phyloP scores from a whole-genome alignment of 2,888 invertebrate genomes.

The Lacanobia oleracea region DNA sequence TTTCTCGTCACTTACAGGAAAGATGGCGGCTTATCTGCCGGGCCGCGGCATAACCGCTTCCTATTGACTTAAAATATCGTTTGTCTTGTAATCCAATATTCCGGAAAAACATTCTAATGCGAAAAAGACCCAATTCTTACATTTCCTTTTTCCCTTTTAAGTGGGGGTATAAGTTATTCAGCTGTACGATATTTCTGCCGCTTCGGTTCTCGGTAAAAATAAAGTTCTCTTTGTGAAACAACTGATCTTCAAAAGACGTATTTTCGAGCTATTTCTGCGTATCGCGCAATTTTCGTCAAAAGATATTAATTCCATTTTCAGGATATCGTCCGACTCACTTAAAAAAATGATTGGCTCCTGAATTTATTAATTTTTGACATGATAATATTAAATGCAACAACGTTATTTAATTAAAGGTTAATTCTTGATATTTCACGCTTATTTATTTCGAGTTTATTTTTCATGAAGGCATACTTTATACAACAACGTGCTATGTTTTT shows the following conservation, averaged over 20 bases:
- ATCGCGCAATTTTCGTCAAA: constrained; percentile 21
- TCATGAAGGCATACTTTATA: too few species aligned
- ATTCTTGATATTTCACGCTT: too few species aligned
- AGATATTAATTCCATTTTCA: constrained; percentile 4
- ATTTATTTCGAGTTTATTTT: too few species aligned
- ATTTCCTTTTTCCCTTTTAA: constrained; percentile 54
- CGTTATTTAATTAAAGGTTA: neutral
- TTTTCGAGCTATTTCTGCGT: constrained; percentile 18
- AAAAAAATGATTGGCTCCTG: neutral
- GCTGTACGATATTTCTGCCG: constrained; percentile 31
- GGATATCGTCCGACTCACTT: neutral
- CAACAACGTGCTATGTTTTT: too few species aligned
- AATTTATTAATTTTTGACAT: neutral
- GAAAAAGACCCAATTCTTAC: constrained; percentile 55
- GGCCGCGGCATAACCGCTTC: constrained; percentile 49
- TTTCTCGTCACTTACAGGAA: constrained; percentile 49
- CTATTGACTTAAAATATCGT: constrained; percentile 63
- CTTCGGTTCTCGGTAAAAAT: constrained; percentile 31
- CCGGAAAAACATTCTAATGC: constrained; percentile 59
- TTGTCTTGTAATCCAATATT: constrained; percentile 63
- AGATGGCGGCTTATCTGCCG: constrained; percentile 46
- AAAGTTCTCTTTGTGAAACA: constrained; percentile 26
- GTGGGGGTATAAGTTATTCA: constrained; percentile 54
- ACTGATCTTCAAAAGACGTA: constrained; percentile 20
- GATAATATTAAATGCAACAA: neutral